phyloP scores from a whole-genome alignment of 2,888 invertebrate species.

The Rhingia campestris region DNA sequence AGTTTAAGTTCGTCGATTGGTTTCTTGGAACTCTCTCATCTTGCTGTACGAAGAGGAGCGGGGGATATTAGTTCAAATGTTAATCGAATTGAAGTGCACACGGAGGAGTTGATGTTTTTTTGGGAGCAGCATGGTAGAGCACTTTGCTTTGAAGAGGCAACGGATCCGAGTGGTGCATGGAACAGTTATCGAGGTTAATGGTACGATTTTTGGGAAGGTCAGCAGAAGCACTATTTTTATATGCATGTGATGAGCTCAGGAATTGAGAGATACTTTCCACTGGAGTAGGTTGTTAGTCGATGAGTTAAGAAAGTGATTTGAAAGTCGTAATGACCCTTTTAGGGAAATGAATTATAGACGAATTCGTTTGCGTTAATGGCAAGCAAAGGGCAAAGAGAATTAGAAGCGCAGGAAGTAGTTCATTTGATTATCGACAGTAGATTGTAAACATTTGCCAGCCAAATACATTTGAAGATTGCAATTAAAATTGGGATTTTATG shows the following conservation, averaged over 20 bases:
- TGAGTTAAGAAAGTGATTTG: constrained; percentile 63
- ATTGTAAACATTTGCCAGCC: too few relatives aligned
- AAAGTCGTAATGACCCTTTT: constrained; percentile 56
- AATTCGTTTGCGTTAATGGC: constrained; percentile 38
- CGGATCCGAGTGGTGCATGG: constrained; percentile 18
- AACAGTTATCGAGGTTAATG: constrained; percentile 66
- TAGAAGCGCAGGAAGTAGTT: not conserved
- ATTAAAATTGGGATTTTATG: too few relatives aligned
- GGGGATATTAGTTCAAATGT: constrained; percentile 72
- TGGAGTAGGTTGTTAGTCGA: constrained; percentile 46
- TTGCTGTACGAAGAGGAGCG: not conserved
- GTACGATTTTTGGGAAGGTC: constrained; percentile 71
- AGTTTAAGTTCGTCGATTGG: constrained; percentile 41
- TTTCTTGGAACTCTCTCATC: constrained; percentile 56
- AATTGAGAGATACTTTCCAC: constrained; percentile 35
- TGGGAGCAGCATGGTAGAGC: constrained; percentile 41
- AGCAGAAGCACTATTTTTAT: constrained; percentile 49
- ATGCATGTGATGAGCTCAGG: constrained; percentile 38
- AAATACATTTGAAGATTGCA: too few relatives aligned
- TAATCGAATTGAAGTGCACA: constrained; percentile 74
- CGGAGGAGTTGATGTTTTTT: constrained; percentile 59
- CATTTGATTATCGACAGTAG: not conserved
- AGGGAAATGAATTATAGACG: constrained; percentile 62
- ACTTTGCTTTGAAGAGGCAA: constrained; percentile 55
- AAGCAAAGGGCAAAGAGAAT: not conserved